Evolutionary conservation across 2,888 invertebrate genomes (phyloP).

Genomic region (Diarsia rubi): DNA sequence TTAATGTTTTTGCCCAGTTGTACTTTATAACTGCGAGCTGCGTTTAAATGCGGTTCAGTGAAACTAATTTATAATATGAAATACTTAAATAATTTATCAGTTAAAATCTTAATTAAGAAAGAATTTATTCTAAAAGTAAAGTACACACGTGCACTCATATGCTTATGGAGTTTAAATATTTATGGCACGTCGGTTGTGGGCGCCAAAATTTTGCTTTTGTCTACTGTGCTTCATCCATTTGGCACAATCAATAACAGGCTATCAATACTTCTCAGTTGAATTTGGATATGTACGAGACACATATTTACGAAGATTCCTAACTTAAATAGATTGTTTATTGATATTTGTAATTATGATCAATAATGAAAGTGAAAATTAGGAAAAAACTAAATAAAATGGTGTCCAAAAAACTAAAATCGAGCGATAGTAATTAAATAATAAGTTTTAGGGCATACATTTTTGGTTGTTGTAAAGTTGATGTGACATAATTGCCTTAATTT

Average conservation of each 20-base stretch:
- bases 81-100: not conserved
- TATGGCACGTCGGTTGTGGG: conserved; percentile 62
- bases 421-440: not conserved
- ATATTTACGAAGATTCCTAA: conserved; percentile 13
- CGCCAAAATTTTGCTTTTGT: conserved; percentile 69
- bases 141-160: conserved; percentile 17
- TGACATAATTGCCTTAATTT: conserved; percentile 5
- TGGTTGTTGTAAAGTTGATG: not conserved
- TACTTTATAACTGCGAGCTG: not conserved
- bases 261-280: conserved; percentile 64
- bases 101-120: not conserved
- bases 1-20: not conserved
- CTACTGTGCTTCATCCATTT: conserved; percentile 60
- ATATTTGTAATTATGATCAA: conserved; percentile 1
- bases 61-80: not conserved
- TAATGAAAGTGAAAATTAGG: not conserved
- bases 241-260: conserved; percentile 67
- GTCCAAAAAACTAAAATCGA: not conserved
- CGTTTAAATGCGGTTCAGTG: not conserved
- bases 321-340: conserved; percentile 17
- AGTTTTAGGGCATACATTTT: not conserved
- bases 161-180: conserved; percentile 41
- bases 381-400: not conserved
- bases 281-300: conserved; percentile 8
- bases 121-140: conserved; percentile 12